Conservation (phyloP, 2,113 vertebrate species). For the Glaucomys volans region DNA sequence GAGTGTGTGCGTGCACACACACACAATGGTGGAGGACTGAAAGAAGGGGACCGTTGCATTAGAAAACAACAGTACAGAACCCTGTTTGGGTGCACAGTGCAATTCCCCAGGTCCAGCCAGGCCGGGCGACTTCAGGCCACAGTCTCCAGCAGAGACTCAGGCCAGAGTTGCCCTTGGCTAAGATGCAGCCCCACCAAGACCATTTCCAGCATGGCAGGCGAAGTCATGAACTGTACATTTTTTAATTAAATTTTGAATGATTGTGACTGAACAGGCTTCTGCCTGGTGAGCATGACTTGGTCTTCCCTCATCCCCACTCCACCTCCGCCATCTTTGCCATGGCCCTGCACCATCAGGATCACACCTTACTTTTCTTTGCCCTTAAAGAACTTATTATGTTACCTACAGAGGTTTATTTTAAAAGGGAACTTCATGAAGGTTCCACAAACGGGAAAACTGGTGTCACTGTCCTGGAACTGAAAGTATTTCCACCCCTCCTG, state of each 20-base stretch:
- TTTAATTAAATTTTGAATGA: background rate
- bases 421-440: background rate
- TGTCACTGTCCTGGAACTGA: background rate
- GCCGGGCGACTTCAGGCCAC: no score
- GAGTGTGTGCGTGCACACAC: background rate
- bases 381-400: background rate
- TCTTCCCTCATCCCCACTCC: fast-evolving
- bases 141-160: no score
- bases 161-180: background rate
- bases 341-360: background rate
- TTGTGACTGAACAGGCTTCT: background rate
- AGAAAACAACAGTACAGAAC: background rate
- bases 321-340: fast-evolving
- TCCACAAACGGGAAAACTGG: background rate
- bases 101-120: no score
- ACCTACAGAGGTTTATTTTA: background rate
- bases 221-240: background rate
- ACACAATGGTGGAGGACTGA: background rate
- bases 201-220: background rate
- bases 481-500: fast-evolving
- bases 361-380: background rate
- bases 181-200: background rate
- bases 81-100: no score
- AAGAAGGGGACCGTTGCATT: background rate
- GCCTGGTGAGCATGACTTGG: background rate